Conservation (phyloP, 2,797 vertebrate species). For the Propithecus deckenii region DNA sequence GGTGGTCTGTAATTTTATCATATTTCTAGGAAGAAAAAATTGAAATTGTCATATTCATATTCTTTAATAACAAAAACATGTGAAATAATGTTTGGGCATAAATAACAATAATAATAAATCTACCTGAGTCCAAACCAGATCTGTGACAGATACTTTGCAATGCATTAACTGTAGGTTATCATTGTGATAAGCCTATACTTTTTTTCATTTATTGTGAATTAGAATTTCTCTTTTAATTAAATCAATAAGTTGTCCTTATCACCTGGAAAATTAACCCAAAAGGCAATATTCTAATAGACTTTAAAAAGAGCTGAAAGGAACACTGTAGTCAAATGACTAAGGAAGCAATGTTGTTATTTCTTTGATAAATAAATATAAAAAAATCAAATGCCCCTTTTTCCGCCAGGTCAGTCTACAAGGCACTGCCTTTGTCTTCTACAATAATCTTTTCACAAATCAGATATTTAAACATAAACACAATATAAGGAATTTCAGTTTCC, state of each 20-base stretch:
- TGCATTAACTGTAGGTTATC: not conserved
- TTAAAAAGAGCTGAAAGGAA: not conserved
- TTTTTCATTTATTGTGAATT: constrained; percentile 28
- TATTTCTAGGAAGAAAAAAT: constrained; percentile 44
- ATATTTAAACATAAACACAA: not conserved
- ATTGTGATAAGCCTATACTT: not conserved
- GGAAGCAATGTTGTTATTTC: not conserved
- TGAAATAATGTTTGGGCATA: not conserved
- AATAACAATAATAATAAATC: constrained; percentile 52
- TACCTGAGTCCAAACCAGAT: not conserved
- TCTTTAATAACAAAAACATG: constrained; percentile 35
- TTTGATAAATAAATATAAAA: not conserved
- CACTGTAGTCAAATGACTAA: constrained; percentile 45
- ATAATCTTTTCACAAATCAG: not conserved
- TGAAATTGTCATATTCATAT: constrained; percentile 13
- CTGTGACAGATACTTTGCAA: not conserved
- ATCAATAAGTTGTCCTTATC: constrained; percentile 31
- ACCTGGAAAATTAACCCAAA: constrained; percentile 41
- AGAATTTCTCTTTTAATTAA: constrained; percentile 60
- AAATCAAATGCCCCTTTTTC: not conserved
- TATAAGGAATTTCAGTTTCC: not conserved
- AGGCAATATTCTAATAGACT: constrained; percentile 48
- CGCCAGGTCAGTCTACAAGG: not conserved
- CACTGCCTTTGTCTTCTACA: not conserved
- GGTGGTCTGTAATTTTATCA: not conserved